phyloP scores from a whole-genome alignment of 2,113 vertebrate genomes.

The Machaerirhynchus nigripectus region DNA sequence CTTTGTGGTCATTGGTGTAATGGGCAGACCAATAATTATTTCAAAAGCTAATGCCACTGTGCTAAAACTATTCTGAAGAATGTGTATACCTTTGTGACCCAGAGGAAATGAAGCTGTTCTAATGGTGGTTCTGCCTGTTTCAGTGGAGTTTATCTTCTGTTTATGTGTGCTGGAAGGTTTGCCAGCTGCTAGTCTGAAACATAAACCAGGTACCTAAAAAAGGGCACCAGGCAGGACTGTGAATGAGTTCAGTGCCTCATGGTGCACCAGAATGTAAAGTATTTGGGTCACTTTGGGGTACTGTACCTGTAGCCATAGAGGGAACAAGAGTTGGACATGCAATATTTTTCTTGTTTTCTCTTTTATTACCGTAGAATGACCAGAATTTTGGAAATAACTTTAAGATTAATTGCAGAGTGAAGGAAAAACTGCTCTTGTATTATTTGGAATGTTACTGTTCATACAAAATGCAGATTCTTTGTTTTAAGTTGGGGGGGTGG shows the following conservation, averaged over 20 bases:
- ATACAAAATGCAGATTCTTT: not conserved
- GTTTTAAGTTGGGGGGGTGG: not conserved
- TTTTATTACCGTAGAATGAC: not conserved
- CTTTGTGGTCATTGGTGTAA: not conserved
- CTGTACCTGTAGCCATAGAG: not conserved
- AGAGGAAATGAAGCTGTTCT: not conserved
- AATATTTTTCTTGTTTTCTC: constrained; percentile 21
- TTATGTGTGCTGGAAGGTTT: constrained; percentile 1
- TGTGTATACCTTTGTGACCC: not conserved
- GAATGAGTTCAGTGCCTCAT: not conserved
- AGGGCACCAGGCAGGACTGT: not conserved
- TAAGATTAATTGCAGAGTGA: not conserved
- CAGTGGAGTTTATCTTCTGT: not conserved
- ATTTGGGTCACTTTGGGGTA: not conserved
- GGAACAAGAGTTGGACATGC: not conserved
- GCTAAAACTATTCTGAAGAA: not conserved
- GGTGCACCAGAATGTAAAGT: not conserved
- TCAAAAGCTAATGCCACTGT: not conserved
- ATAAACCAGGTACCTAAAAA: not conserved
- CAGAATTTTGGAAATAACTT: constrained; percentile 2
- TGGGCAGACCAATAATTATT: not conserved
- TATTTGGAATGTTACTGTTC: not conserved
- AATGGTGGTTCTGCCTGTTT: not conserved
- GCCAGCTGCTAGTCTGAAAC: not conserved
- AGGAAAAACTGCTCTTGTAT: not conserved